Evolutionary conservation across 2,113 vertebrate species (phyloP), one percentile per base, ranked within the genome.

Genomic region (Mustela nigripes): DNA sequence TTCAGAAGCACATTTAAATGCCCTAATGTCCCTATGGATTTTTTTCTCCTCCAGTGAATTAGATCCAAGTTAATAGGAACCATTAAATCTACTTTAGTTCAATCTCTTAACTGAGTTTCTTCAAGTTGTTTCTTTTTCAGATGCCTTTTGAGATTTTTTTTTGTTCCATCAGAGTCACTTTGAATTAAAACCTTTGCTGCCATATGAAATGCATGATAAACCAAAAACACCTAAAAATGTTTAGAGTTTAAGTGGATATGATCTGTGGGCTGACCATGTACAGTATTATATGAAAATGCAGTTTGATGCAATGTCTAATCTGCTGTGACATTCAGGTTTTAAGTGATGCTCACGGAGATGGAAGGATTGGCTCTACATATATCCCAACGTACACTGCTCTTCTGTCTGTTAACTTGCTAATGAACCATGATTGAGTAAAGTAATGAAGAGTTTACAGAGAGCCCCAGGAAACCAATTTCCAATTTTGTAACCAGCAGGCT

Each of bases 341-440:
- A 99, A 99, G 99, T 99, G 99, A 99, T 83, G 98, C 96, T 99
- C 98, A 99, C 98, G 98, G 98, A 98, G 98, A 98, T 95, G 97
- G 98, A 99, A 98, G 98, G 97, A 98, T 97, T 98, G 98, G 98
- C 73, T 98, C 98, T 97, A 98, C 98, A 99, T 95, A 98, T 97
- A 99, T 99, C 99, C 99, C 98, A 98, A 97, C 0, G 94, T 99
- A 98, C 97, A 98, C 95, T 93, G 97, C 98, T 99, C 99, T 98
- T 98, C 99, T 99, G 99, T 99, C 99, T 99, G 99, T 99, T 99
- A 99, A 99, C 99, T 99, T 98, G 97, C 99, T 99, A 99, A 99
- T 99, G 99, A 99, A 99, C 98, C 99, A 98, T 99, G 98, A 99
- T 99, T 99, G 97, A 98, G 98, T 98, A 99, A 99, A 99, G 99